These are phyloP conservation scores for Crax fasciolata DNA, from an alignment of 2,797 vertebrate species.

Conservation along the genomic window DNA sequence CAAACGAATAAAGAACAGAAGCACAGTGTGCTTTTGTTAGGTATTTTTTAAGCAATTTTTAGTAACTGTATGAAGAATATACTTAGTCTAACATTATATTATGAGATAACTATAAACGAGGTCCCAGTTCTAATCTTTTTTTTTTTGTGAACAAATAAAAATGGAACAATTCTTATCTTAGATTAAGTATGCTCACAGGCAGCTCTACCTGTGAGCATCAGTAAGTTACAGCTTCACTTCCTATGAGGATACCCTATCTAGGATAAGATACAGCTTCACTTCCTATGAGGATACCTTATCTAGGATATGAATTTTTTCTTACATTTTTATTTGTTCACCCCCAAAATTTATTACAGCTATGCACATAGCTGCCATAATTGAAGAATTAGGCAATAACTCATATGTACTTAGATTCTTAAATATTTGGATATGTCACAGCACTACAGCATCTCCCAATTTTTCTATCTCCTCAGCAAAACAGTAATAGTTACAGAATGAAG, in stretches of 20 bases:
- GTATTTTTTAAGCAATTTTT: background rate
- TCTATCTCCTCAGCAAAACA: background rate
- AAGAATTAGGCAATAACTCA: background rate
- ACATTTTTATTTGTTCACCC: background rate
- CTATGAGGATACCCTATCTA: background rate
- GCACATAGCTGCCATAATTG: background rate
- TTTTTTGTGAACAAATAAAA: background rate
- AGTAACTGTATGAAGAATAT: background rate
- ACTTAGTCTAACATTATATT: background rate
- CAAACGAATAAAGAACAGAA: background rate
- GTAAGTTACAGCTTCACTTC: background rate
- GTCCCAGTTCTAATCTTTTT: background rate
- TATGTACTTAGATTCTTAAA: background rate
- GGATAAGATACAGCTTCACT: background rate
- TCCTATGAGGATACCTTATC: background rate
- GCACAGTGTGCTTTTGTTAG: background rate
- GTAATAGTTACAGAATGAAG: background rate
- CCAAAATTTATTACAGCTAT: background rate
- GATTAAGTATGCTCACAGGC: background rate
- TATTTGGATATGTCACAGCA: background rate
- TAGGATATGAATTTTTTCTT: background rate
- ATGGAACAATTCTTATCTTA: background rate
- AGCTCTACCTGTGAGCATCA: background rate
- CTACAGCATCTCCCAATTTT: background rate
- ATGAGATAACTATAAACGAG: background rate